Conservation (phyloP, 2,113 vertebrate genomes). For the Hyla sarda region DNA sequence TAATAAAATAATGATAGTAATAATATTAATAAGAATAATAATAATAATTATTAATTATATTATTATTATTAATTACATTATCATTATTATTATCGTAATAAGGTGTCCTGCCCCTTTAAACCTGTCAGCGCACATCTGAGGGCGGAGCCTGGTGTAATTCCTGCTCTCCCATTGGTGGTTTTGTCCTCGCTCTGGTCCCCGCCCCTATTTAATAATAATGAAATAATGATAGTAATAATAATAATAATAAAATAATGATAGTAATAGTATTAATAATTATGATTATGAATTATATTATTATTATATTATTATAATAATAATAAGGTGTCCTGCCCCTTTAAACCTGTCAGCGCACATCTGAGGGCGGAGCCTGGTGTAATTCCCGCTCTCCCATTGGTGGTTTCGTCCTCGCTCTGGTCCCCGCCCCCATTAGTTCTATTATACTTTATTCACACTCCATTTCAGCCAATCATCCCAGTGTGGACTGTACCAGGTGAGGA, state of each 20-base stretch:
- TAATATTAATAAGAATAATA: too few relatives aligned
- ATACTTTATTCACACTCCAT: neutral
- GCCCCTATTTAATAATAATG: neutral
- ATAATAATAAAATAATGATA: too few relatives aligned
- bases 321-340: neutral
- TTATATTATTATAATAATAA: too few relatives aligned
- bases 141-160: neutral
- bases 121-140: neutral
- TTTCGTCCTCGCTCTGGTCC: neutral
- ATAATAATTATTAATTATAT: too few relatives aligned
- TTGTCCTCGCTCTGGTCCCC: neutral
- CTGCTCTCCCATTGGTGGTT: constrained; percentile 17
- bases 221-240: too few relatives aligned
- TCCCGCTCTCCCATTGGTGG: constrained; percentile 14
- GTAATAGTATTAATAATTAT: too few relatives aligned
- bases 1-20: too few relatives aligned
- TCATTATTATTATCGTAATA: neutral
- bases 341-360: neutral
- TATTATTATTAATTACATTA: too few relatives aligned
- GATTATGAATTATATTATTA: too few relatives aligned
- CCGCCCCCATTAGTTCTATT: neutral
- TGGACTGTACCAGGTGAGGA: neutral
- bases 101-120: neutral
- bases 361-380: neutral
- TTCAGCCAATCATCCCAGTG: neutral